Conservation (phyloP, 2,113 vertebrate genomes). For the Phyllopteryx taeniolatus region DNA sequence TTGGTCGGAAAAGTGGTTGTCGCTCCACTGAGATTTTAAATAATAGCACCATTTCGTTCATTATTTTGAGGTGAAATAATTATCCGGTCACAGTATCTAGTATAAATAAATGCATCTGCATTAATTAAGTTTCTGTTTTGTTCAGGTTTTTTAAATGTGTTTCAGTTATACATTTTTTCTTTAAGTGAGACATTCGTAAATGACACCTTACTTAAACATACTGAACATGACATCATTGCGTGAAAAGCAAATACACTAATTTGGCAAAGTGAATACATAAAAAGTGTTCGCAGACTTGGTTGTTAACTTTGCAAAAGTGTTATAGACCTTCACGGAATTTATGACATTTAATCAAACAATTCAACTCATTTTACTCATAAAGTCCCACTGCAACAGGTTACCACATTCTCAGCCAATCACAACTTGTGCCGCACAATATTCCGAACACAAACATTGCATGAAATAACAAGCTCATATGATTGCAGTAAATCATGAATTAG, state of each 20-base stretch:
- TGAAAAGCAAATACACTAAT: slow-evolving; percentile 1
- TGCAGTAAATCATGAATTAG: slow-evolving; percentile 56
- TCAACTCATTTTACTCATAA: slow-evolving; percentile 7
- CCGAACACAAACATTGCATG: slow-evolving; percentile 5
- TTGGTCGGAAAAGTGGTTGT: background rate
- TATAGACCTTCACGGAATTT: slow-evolving; percentile 8
- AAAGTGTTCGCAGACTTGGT: background rate
- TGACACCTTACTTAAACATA: background rate
- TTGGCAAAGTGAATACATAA: background rate
- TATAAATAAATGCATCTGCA: background rate
- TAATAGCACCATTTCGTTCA: background rate
- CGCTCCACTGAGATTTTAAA: background rate
- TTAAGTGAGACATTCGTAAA: background rate
- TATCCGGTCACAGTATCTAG: background rate
- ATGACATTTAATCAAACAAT: slow-evolving; percentile 11
- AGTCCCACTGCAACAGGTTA: background rate
- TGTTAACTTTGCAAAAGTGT: slow-evolving; percentile 1
- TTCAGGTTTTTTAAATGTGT: background rate
- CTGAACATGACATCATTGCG: slow-evolving; percentile 7
- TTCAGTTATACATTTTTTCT: background rate
- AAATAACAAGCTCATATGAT: slow-evolving; percentile 37
- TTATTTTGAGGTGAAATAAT: background rate
- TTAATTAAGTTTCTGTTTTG: background rate
- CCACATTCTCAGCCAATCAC: background rate
- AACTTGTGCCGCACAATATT: background rate